Conservation (phyloP, 2,888 invertebrate species). For the Sphecodes monilicornis region DNA sequence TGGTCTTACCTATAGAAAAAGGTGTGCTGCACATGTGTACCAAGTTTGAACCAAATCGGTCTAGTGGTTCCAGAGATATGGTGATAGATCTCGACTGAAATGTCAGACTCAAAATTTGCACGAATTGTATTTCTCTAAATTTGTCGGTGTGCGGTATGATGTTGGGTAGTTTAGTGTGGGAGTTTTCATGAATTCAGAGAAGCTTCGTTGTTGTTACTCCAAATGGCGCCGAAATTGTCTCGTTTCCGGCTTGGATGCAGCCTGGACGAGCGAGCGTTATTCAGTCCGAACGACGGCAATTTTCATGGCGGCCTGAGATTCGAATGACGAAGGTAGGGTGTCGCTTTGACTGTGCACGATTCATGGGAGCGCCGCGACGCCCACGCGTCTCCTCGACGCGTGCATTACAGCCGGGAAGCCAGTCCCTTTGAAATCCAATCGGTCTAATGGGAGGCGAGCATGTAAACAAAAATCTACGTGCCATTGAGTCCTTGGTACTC, state of each 20-base stretch:
- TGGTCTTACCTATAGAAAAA: too few species aligned
- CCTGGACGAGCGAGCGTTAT: neutral
- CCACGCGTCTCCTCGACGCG: neutral
- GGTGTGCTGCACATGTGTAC: too few species aligned
- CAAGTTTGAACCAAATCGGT: neutral
- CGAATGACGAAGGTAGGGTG: neutral
- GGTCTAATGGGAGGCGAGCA: slow-evolving; percentile 8
- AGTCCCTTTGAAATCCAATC: slow-evolving; percentile 37
- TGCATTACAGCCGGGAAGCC: too few species aligned
- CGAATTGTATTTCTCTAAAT: neutral
- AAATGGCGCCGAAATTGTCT: slow-evolving; percentile 16
- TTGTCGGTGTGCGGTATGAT: neutral
- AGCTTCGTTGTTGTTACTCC: neutral
- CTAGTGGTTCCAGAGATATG: neutral
- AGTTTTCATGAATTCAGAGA: neutral
- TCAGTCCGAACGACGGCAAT: slow-evolving; percentile 18
- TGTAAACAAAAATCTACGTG: slow-evolving; percentile 40
- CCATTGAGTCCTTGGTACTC: neutral
- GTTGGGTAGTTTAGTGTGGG: neutral
- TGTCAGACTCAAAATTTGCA: neutral
- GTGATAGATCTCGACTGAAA: too few species aligned
- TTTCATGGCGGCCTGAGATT: slow-evolving; percentile 25
- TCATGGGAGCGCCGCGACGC: slow-evolving; percentile 4
- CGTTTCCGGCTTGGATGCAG: neutral
- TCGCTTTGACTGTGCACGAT: slow-evolving; percentile 16